phyloP scores from a whole-genome alignment of 2,797 vertebrate species.

The Chelmon rostratus region DNA sequence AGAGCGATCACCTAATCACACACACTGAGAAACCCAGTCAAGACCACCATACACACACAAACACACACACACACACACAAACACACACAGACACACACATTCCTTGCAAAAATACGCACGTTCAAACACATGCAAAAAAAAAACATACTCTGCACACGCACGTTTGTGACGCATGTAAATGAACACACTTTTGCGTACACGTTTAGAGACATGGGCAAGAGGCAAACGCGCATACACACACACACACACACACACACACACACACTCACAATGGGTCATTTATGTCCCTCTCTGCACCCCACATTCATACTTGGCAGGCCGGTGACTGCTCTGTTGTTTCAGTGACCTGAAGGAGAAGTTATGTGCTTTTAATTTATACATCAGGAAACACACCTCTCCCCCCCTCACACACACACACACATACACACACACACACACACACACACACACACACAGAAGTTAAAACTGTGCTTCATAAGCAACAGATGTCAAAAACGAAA shows the following conservation, averaged over 20 bases:
- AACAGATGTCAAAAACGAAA: slow-evolving; percentile 27
- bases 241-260: slow-evolving; percentile 84
- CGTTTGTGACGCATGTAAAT: slow-evolving; percentile 70
- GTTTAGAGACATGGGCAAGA: slow-evolving; percentile 11
- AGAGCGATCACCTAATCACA: slow-evolving; percentile 94
- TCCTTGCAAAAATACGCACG: slow-evolving; percentile 20
- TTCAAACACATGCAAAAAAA: slow-evolving; percentile 26
- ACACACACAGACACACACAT: slow-evolving; percentile 15
- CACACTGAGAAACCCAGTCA: slow-evolving; percentile 82
- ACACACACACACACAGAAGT: slow-evolving; percentile 6
- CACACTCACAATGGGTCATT: slow-evolving; percentile 88
- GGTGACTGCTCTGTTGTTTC: slow-evolving; percentile 85
- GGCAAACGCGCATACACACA: slow-evolving; percentile 70
- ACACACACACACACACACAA: slow-evolving; percentile 46
- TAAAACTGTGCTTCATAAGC: slow-evolving; percentile 2
- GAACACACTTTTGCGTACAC: slow-evolving; percentile 16
- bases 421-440: not conserved
- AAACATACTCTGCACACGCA: slow-evolving; percentile 77
- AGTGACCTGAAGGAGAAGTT: slow-evolving; percentile 79
- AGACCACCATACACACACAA: slow-evolving; percentile 74
- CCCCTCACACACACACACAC: not conserved
- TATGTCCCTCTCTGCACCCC: slow-evolving; percentile 78
- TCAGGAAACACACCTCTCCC: slow-evolving; percentile 71
- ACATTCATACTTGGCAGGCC: slow-evolving; percentile 84
- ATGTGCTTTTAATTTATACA: slow-evolving; percentile 80